These are phyloP conservation scores for Molossus molossus DNA, from an alignment of 2,797 vertebrate genomes.

Conservation along the genomic window DNA sequence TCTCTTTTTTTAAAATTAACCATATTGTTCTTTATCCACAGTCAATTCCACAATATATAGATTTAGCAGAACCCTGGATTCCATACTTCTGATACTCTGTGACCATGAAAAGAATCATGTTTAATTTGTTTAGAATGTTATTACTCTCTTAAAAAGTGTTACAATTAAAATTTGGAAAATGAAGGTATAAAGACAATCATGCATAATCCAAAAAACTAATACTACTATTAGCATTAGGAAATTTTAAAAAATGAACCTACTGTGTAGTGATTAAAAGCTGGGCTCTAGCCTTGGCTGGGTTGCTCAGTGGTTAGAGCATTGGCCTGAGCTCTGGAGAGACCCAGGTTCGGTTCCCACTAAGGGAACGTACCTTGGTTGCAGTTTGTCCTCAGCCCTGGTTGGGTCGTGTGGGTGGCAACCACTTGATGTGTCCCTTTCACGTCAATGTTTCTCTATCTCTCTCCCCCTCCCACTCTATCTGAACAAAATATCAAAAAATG, in stretches of 20 bases:
- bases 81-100: background rate
- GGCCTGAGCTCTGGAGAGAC: no score
- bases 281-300: background rate
- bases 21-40: background rate
- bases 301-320: no score
- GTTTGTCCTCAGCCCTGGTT: no score
- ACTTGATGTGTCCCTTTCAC: no score
- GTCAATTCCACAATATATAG: background rate
- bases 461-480: no score
- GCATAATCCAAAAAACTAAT: background rate
- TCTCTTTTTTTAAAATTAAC: background rate
- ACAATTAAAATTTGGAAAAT: conserved; percentile 34
- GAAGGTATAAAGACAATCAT: background rate
- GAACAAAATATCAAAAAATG: no score
- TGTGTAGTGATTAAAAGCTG: background rate
- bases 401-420: no score
- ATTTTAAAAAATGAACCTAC: background rate
- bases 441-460: no score
- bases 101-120: background rate
- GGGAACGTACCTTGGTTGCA: no score
- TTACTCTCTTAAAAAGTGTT: background rate
- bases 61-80: conserved; percentile 10
- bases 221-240: background rate
- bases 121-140: background rate
- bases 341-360: no score